A percentile compares a stretch with the other conserved stretches of the same genome.
Conservation (phyloP, 1,140 invertebrate species). For the Drosophila lini region DNA sequence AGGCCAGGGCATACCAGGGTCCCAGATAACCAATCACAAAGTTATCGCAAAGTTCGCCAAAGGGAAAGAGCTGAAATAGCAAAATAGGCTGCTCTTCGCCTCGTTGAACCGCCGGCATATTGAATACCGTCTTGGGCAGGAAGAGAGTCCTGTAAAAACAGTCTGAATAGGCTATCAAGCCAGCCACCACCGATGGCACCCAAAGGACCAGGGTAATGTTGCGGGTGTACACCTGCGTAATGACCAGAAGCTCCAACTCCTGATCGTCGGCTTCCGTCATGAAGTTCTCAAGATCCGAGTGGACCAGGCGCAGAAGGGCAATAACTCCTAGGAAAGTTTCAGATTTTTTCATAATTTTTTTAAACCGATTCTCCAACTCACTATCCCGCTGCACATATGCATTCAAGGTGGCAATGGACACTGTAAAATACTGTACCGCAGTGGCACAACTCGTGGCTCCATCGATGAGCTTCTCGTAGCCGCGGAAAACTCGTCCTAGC, state of each 20-base stretch:
- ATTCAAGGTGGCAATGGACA: constrained; percentile 64
- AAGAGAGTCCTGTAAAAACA: constrained; percentile 71
- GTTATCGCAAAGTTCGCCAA: constrained; percentile 64
- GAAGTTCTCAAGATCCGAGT: constrained; percentile 45
- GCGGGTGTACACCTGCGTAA: constrained; percentile 41
- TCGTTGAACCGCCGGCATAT: constrained; percentile 40
- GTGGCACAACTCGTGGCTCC: constrained; percentile 73
- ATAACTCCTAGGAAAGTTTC: constrained; percentile 43
- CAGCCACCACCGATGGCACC: constrained; percentile 66
- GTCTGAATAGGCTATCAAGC: constrained; percentile 63
- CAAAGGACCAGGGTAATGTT: constrained; percentile 62
- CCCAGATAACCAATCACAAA: constrained; percentile 69
- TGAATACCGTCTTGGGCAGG: constrained; percentile 64
- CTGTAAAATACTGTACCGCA: constrained; percentile 63
- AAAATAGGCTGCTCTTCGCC: constrained; percentile 66
- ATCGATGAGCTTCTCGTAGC: constrained; percentile 63
- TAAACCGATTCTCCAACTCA: constrained; percentile 18
- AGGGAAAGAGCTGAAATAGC: constrained; percentile 68
- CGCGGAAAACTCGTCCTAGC: constrained; percentile 45
- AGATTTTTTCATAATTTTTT: neutral
- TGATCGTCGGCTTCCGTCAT: constrained; percentile 30
- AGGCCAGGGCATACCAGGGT: constrained; percentile 55
- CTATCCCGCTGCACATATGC: constrained; percentile 63
- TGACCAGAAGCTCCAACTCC: constrained; percentile 47
- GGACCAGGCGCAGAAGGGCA: constrained; percentile 31